These are phyloP conservation scores for Clarias magur DNA, from an alignment of 2,113 vertebrate species.

Conservation along the genomic window DNA sequence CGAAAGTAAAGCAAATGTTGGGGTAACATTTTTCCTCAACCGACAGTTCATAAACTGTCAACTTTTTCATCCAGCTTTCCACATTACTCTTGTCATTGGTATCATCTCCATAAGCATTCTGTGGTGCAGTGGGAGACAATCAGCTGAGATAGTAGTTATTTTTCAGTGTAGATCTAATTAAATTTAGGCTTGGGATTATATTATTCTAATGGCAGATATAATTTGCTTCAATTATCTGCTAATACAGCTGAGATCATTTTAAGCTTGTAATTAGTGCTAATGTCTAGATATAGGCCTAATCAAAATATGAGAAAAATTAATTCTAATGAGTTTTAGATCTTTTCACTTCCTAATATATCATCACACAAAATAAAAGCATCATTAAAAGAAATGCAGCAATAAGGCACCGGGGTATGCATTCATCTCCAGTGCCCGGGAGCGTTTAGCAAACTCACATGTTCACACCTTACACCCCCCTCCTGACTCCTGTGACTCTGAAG, in stretches of 20 bases:
- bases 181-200: not conserved
- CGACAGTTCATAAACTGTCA: no score
- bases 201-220: not conserved
- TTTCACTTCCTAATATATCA: not conserved
- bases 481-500: slow-evolving; percentile 21
- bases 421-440: not conserved
- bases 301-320: not conserved
- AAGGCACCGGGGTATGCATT: not conserved
- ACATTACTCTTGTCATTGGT: no score
- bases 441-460: slow-evolving; percentile 10
- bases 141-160: no score
- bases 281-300: not conserved
- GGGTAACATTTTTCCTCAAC: no score
- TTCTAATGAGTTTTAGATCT: not conserved
- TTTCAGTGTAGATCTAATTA: not conserved
- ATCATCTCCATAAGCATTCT: no score
- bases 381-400: not conserved
- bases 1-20: no score
- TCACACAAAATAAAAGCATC: not conserved
- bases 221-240: not conserved
- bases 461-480: not conserved
- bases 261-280: not conserved
- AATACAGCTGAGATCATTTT: not conserved
- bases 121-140: no score
- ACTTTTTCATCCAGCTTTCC: no score